Evolutionary conservation across 1,140 invertebrate genomes (phyloP).

Genomic region (Pachypeltis micranthus): DNA sequence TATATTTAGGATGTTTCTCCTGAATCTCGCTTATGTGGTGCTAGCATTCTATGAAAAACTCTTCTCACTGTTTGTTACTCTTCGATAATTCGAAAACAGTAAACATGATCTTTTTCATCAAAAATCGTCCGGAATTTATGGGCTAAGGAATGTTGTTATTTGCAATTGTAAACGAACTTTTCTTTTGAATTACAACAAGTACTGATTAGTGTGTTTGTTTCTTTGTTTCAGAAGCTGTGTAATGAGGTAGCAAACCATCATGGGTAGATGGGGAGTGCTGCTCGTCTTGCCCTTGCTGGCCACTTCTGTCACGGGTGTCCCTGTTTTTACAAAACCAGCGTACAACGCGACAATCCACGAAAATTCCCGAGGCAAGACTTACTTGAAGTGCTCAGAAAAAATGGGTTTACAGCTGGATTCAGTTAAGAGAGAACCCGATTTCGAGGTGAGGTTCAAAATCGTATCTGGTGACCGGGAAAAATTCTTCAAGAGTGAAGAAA

Average conservation of each 20-base stretch:
- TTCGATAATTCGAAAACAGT: too few species aligned
- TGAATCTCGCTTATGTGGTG: too few species aligned
- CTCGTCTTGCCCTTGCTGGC: neutral
- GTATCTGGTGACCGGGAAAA: constrained; percentile 68
- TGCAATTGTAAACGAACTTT: too few species aligned
- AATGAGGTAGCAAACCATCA: neutral
- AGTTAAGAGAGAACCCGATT: constrained; percentile 33
- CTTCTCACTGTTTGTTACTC: too few species aligned
- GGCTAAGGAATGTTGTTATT: too few species aligned
- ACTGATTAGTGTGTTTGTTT: too few species aligned
- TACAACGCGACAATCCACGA: constrained; percentile 88
- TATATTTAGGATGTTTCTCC: too few species aligned
- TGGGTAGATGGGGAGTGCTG: neutral
- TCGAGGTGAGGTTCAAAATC: constrained; percentile 66
- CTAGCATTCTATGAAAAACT: too few species aligned
- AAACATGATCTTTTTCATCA: too few species aligned
- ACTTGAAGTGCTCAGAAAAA: constrained; percentile 46
- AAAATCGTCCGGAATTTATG: too few species aligned
- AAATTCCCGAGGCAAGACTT: constrained; percentile 77
- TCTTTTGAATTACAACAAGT: too few species aligned
- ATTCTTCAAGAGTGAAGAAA: constrained; percentile 83
- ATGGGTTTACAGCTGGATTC: constrained; percentile 50
- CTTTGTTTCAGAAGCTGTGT: neutral
- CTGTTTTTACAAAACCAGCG: constrained; percentile 48
- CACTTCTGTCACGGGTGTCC: neutral